These are phyloP conservation scores for Erynnis tages DNA, from an alignment of 2,888 invertebrate species.

Conservation along the genomic window DNA sequence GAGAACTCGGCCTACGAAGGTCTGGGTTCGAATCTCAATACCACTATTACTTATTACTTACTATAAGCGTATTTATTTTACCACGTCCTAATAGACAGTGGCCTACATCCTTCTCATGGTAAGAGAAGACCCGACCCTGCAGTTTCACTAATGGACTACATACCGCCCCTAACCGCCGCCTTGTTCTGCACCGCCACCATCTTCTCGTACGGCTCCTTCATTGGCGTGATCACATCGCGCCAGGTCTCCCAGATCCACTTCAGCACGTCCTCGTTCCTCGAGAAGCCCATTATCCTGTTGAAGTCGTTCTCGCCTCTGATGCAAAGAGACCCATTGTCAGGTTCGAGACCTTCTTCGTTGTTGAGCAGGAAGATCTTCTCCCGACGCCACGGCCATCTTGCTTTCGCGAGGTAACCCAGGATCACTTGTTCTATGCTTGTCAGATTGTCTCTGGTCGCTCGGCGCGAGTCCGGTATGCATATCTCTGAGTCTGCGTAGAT, in stretches of 20 bases:
- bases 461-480: constrained; percentile 62
- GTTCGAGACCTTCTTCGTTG: constrained; percentile 7
- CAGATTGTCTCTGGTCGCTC: constrained; percentile 39
- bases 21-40: no score
- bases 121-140: no score
- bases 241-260: constrained; percentile 85
- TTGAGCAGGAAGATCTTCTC: constrained; percentile 11
- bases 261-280: constrained; percentile 70
- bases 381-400: constrained; percentile 33
- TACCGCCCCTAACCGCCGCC: constrained; percentile 85
- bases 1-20: no score
- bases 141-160: background rate
- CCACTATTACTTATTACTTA: no score
- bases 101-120: no score
- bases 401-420: constrained; percentile 43
- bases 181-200: constrained; percentile 82
- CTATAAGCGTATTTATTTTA: no score
- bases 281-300: constrained; percentile 79
- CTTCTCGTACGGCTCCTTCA: constrained; percentile 76
- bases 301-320: constrained; percentile 84
- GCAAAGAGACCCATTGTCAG: constrained; percentile 55
- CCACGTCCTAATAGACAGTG: no score
- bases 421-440: constrained; percentile 53
- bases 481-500: constrained; percentile 82
- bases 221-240: constrained; percentile 82